phyloP scores from a whole-genome alignment of 2,888 invertebrate species.

The Allacma fusca region DNA sequence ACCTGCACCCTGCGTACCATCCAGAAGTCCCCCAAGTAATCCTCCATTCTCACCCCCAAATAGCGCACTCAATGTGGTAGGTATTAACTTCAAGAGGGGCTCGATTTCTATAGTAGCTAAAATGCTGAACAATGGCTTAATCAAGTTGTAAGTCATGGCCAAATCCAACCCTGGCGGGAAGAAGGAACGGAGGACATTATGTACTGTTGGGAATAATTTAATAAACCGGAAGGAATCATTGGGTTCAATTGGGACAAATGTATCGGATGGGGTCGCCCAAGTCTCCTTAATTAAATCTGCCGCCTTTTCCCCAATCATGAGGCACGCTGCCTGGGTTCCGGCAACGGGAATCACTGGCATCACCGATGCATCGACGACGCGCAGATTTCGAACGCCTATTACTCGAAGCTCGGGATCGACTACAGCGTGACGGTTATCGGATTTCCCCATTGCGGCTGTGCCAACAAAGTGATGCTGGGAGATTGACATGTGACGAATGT shows the following conservation, averaged over 20 bases:
- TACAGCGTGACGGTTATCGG: background rate
- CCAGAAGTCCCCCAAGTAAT: background rate
- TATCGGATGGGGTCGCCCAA: background rate
- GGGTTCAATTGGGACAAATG: background rate
- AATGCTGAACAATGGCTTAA: background rate
- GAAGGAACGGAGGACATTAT: background rate
- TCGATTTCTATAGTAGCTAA: background rate
- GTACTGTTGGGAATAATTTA: background rate
- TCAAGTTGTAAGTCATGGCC: background rate
- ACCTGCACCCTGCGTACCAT: background rate
- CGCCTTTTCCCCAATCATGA: slow-evolving; percentile 50
- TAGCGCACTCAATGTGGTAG: background rate
- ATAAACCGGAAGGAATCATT: no score
- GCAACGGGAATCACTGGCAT: slow-evolving; percentile 53
- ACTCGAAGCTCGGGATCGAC: slow-evolving; percentile 28
- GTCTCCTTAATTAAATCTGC: slow-evolving; percentile 35
- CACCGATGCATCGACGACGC: slow-evolving; percentile 53
- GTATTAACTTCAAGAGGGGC: background rate
- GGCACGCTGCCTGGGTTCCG: slow-evolving; percentile 27
- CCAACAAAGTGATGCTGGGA: slow-evolving; percentile 13
- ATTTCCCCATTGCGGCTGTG: slow-evolving; percentile 14
- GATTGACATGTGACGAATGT: slow-evolving; percentile 3
- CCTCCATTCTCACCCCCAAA: background rate
- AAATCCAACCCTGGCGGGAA: background rate
- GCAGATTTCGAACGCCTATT: slow-evolving; percentile 48